Conservation (phyloP, 2,797 vertebrate species). For the Esox masquinongy region DNA sequence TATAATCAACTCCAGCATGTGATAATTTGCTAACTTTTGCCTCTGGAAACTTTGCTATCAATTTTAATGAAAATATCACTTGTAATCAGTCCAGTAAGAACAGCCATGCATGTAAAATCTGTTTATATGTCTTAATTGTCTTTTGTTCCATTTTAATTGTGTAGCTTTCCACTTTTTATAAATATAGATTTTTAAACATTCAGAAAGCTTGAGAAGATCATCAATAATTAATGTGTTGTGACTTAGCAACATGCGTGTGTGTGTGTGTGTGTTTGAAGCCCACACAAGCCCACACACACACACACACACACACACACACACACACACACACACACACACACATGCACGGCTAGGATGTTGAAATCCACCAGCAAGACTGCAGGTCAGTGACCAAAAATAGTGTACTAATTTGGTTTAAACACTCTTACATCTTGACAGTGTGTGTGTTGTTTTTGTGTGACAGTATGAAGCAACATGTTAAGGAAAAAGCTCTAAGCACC, state of each 20-base stretch:
- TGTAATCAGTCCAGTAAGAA: background rate
- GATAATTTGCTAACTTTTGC: background rate
- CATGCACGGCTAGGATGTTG: constrained; percentile 46
- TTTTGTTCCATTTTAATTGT: background rate
- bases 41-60: background rate
- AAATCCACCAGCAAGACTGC: constrained; percentile 62
- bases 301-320: background rate
- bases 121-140: background rate
- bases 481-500: constrained; percentile 18
- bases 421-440: background rate
- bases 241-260: constrained; percentile 37
- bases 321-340: background rate
- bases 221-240: constrained; percentile 19
- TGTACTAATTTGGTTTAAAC: no score
- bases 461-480: background rate
- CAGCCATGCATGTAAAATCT: background rate
- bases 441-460: constrained; percentile 5
- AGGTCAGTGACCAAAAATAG: background rate
- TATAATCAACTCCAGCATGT: background rate
- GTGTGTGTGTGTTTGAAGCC: no score
- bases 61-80: background rate
- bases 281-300: no score
- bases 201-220: background rate
- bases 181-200: background rate
- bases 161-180: background rate